Base-by-base conservation (phyloP, 2,113 vertebrate genomes). In the Dipodomys ordii region DNA sequence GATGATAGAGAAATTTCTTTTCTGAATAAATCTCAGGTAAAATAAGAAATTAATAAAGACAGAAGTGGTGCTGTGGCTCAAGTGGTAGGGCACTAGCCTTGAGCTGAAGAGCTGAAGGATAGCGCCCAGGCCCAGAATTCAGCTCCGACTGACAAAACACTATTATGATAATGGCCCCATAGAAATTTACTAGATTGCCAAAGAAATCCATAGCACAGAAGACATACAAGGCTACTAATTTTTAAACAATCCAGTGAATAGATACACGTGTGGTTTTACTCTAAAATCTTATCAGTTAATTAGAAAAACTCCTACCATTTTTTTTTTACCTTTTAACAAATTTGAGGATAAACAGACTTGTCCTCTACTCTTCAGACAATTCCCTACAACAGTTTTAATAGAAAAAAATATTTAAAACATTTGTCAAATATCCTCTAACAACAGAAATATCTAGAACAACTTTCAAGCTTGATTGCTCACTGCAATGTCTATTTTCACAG, bases 31-130 rank as follows among this genome's bases (percentile, higher is more conserved):
- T 30, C 71, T 27, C 69, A 89, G 18, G 46, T 85, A 76, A 77
- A 87, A 68, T 80, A 91, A 83, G 74, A 49, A 67, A 84, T n/a
- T 68, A 91, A 88, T 39, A 39, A 39, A 39, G 39, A 39, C 39
- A 39, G 5, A 39, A 39, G 39, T 6, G 39, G 5, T 5, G 6
- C 39, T 39, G 39, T 39, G 39, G 39, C 39, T 39, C 39, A 39
- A 39, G 39, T 39, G 39, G 4, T 39, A 39, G 39, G 39, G 39
- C 39, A 39, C 39, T 39, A 39, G 39, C 39, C 39, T 39, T 39
- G 39, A 39, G 39, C 5, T 39, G 5, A 39, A 39, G 39, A 39
- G 39, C 39, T 39, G 39, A 39, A 6, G 39, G 39, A 39, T 39
- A 39, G 39, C 5, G 39, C 39, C 39, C 39, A 5, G 39, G 39